Evolutionary conservation across 2,888 invertebrate species (phyloP), one percentile per base, ranked within the genome.

Genomic region (Stratiomys singularior): DNA sequence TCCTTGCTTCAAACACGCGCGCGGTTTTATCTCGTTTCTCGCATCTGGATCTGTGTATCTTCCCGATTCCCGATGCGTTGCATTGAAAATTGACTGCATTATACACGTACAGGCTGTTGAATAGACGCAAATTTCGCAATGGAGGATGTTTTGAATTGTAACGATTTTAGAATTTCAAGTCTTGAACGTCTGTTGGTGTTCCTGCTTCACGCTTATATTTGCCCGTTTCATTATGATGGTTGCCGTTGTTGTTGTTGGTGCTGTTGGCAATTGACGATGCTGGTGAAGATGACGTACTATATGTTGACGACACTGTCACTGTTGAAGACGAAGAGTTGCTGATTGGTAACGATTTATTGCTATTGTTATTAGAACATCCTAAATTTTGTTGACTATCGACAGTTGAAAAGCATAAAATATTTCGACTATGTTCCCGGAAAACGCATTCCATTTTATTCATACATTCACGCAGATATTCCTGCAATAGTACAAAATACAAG

Each of bases 141-240:
- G 15, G 15, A 9, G 4, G 18, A 52, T 18, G 52, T 9, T 52
- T 52, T 13, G 4, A 18, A 52, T 52, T 52, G 18, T n/a, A 52
- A 64, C 67, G 47, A 47, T 78, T 81, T 88, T 88, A 93, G 88
- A 94, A 94, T 87, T 93, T 92, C 81, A 96, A 92, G 87, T 96
- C 94, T 83, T 94, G 90, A 83, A 95, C 93, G 87, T 96, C 96
- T 83, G 95, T 95, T 82, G 95, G 94, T 76, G 95, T 94, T 82
- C 92, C 92, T 82, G 95, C 93, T 87, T 92, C 92, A 87, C 91
- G 92, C 88, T 92, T 92, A 81, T 91, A 90, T 86, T 90, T 89
- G 87, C 88, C 88, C 82, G 86, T 88, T 81, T 86, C 83, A 82
- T 84, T 64, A 30, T 15, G 37, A 3, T 37, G 3, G n/a, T n/a